These are phyloP conservation scores for Petrocephalus microphthalmus DNA, from an alignment of 2,113 vertebrate species.

Conservation along the genomic window DNA sequence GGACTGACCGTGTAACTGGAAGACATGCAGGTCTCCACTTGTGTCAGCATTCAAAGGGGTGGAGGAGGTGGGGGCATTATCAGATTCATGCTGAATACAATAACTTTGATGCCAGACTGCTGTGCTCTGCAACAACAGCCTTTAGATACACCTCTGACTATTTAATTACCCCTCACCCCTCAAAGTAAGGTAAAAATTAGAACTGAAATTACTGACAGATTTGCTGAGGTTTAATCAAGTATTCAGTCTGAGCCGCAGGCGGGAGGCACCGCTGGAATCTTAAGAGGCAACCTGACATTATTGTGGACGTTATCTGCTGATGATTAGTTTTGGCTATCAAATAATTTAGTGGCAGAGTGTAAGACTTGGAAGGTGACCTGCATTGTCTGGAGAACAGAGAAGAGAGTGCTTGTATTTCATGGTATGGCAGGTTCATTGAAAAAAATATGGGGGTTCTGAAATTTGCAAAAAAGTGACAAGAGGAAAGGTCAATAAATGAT, in stretches of 20 bases:
- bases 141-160: conserved; percentile 59
- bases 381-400: conserved; percentile 24
- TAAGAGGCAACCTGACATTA: conserved; percentile 52
- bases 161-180: conserved; percentile 69
- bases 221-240: conserved; percentile 70
- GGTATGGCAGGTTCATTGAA: neutral
- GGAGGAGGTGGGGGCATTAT: conserved; percentile 32
- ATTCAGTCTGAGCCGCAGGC: conserved; percentile 73
- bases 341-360: conserved; percentile 39
- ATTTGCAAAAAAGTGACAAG: neutral
- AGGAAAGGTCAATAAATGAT: neutral
- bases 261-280: conserved; percentile 59
- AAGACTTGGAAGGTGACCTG: conserved; percentile 1
- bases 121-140: conserved; percentile 37
- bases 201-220: conserved; percentile 57
- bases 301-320: conserved; percentile 55
- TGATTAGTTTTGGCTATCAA: conserved; percentile 47
- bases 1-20: neutral
- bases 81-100: conserved; percentile 28
- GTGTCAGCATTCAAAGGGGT: neutral
- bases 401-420: neutral
- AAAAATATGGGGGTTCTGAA: neutral
- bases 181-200: conserved; percentile 55
- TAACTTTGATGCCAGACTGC: conserved; percentile 43
- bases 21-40: neutral